Conservation (phyloP, 2,888 invertebrate genomes). For the Branchinecta sandiegonensis region DNA sequence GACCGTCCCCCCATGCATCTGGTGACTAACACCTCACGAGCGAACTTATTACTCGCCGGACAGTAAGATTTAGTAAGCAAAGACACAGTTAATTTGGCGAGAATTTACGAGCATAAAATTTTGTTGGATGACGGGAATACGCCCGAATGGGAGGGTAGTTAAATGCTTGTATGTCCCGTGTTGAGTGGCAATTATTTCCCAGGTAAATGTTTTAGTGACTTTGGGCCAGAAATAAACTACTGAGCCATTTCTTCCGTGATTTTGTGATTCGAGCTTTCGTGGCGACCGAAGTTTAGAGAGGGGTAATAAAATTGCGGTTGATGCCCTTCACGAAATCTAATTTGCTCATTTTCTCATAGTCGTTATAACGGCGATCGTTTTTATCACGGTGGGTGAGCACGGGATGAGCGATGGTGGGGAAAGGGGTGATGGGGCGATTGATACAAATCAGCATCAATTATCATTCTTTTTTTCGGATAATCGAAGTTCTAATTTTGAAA, state of each 20-base stretch:
- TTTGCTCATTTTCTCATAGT: background rate
- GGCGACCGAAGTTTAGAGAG: background rate
- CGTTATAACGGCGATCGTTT: no score
- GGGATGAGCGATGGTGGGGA: no score
- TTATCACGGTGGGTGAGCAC: no score
- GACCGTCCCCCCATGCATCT: no score
- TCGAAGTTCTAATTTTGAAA: no score
- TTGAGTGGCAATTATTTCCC: background rate
- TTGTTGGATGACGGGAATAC: background rate
- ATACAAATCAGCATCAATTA: no score
- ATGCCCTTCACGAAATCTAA: background rate
- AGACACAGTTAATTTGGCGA: constrained; percentile 13
- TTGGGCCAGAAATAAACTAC: constrained; percentile 1
- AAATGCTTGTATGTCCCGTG: background rate
- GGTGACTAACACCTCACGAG: no score
- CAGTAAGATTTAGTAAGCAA: constrained; percentile 6
- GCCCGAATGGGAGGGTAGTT: no score
- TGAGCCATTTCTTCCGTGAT: constrained; percentile 4
- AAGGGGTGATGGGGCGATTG: no score
- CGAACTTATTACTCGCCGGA: background rate
- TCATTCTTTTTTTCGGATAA: no score
- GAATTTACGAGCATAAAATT: constrained; percentile 6
- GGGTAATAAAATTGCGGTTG: background rate
- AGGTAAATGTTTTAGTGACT: constrained; percentile 7
- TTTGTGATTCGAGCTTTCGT: background rate